These are phyloP conservation scores for Scopus umbretta DNA, from an alignment of 2,113 vertebrate genomes.

Conservation along the genomic window DNA sequence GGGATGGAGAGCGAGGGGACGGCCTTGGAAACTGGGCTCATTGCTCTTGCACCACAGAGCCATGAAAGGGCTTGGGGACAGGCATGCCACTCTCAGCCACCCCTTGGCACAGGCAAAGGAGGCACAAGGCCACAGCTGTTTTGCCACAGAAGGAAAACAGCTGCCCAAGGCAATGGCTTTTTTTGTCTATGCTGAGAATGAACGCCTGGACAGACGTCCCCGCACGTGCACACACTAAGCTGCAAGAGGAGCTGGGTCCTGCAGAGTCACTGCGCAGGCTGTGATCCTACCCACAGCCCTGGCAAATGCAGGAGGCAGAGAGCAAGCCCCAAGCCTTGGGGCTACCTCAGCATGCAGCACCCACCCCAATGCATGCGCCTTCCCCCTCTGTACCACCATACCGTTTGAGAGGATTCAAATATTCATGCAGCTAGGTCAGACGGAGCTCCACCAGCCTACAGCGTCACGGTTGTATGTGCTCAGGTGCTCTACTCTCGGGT, in stretches of 20 bases:
- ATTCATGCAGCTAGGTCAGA: background rate
- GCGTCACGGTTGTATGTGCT: background rate
- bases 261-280: background rate
- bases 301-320: background rate
- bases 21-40: background rate
- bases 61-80: background rate
- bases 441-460: background rate
- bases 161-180: background rate
- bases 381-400: background rate
- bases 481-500: background rate
- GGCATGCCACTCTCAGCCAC: background rate
- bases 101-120: background rate
- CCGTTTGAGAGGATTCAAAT: background rate
- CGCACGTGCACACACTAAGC: fast-evolving
- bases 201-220: background rate
- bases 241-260: background rate
- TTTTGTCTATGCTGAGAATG: background rate
- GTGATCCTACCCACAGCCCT: background rate
- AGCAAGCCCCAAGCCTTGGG: background rate
- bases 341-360: background rate
- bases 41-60: background rate
- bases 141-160: background rate
- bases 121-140: background rate
- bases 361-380: fast-evolving
- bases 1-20: background rate